These are phyloP conservation scores for Rynchops niger DNA, from an alignment of 2,113 vertebrate genomes.

Conservation along the genomic window DNA sequence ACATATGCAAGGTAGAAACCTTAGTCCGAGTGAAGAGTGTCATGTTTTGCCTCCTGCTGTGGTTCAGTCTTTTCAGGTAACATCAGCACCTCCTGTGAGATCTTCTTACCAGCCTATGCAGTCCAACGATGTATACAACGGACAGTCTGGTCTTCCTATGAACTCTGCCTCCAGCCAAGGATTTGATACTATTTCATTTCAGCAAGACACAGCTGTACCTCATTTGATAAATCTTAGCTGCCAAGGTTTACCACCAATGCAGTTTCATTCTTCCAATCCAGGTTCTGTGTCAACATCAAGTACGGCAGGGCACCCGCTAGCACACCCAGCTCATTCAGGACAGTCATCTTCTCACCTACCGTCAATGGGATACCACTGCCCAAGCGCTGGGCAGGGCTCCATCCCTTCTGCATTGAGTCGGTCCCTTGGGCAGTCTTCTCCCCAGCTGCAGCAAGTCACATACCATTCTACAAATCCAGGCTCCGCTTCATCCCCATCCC, in stretches of 20 bases:
- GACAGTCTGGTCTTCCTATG: conserved; percentile 87
- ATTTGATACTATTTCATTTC: conserved; percentile 88
- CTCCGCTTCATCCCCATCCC: conserved; percentile 84
- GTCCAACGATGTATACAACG: conserved; percentile 84
- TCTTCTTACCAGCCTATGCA: conserved; percentile 90
- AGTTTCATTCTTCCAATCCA: conserved; percentile 84
- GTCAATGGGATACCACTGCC: conserved; percentile 83
- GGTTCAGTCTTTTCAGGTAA: conserved; percentile 85
- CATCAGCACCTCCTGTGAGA: conserved; percentile 77
- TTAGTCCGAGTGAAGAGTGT: conserved; percentile 86
- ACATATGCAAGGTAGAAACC: conserved; percentile 84
- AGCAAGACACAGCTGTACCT: conserved; percentile 80
- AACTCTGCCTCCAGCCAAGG: conserved; percentile 81
- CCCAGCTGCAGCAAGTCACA: conserved; percentile 85
- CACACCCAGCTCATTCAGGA: conserved; percentile 75
- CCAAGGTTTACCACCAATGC: conserved; percentile 78
- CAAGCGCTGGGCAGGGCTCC: conserved; percentile 76
- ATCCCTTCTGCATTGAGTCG: conserved; percentile 76
- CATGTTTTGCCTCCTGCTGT: conserved; percentile 79
- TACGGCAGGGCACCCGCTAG: conserved; percentile 79
- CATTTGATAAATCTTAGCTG: conserved; percentile 85
- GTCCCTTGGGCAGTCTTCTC: conserved; percentile 80
- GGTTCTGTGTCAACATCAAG: conserved; percentile 70
- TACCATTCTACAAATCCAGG: conserved; percentile 86
- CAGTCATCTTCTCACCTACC: conserved; percentile 82